Base-by-base conservation (phyloP, 2,888 invertebrate genomes). In the Oscheius sp. region DNA sequence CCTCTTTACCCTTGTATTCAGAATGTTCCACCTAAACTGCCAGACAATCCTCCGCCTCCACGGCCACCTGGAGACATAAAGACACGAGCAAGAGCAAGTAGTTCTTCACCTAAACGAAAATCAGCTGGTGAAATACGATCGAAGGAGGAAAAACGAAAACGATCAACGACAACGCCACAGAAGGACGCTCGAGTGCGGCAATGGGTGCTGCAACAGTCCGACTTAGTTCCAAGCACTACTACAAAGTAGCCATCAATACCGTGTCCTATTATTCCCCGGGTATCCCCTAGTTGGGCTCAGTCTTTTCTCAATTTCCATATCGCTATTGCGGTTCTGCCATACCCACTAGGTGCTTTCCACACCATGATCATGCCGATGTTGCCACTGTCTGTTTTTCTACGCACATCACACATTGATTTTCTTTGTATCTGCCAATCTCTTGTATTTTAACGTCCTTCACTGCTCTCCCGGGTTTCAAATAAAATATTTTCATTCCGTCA, bases 191-290 rank as follows among this genome's bases (percentile, higher is more conserved):
- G 81, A 49, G 77, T 78, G 28, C 76, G 73, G 30, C 80, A 82
- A 67, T 82, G 82, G 82, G 75, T 82, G 24, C 77, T 81, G 24
- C 81, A 82, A 65, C 82, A 82, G 71, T 75, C 77, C 8, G 82
- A 82, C 72, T 72, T 81, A 24, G 77, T 81, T 57, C 72, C 72
- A n/a, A 30, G 20, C n/a, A 17, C 32, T 33, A 57, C 64, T 81
- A 59, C 73, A 71, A 38, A 30, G 17, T 59, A 17, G 59, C n/a
- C 54, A n/a, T 54, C 49, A 20, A 49, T 49, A 22, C 24, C 33
- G 5, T 8, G 14, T 54, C 33, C 33, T 32, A 47, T 20, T 6
- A 22, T 17, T 6, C 24, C 54, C 54, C 54, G 54, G 54, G 54
- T 54, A 54, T 32, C 28, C 57, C 57, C 44, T 17, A 22, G 28